A percentile compares a stretch with the other conserved stretches of the same genome.
These are phyloP conservation scores for Rotaria magnacalcarata DNA, from an alignment of 2,888 invertebrate species.

Conservation along the genomic window DNA sequence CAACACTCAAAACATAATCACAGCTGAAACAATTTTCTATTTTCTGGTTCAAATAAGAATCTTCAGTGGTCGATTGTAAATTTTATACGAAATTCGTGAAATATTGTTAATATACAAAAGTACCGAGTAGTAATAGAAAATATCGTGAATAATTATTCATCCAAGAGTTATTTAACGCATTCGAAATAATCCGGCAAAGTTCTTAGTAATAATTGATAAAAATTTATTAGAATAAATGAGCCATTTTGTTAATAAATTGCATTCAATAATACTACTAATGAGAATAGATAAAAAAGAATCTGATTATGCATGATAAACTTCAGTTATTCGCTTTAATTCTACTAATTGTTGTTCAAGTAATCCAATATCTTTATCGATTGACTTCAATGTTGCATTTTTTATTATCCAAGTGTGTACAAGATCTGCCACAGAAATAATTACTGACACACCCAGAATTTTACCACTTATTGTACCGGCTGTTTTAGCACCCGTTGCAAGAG, in stretches of 20 bases:
- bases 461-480: conserved; percentile 14
- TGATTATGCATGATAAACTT: conserved; percentile 3
- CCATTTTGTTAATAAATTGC: no score
- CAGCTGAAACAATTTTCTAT: background rate
- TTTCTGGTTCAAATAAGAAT: background rate
- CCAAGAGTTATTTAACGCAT: background rate
- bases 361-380: conserved; percentile 17
- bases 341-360: conserved; percentile 1
- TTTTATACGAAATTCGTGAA: background rate
- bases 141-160: background rate
- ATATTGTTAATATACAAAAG: background rate
- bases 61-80: background rate
- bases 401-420: background rate
- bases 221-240: no score
- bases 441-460: background rate
- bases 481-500: background rate
- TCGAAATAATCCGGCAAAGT: background rate
- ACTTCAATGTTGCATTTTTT: conserved; percentile 24
- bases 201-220: no score
- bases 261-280: background rate
- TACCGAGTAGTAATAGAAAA: background rate
- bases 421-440: conserved; percentile 13
- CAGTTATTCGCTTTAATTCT: background rate
- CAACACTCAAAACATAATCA: background rate
- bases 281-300: background rate